Evolutionary conservation across 2,113 vertebrate genomes (phyloP), one percentile per base, ranked within the genome.

Genomic region (Hemibagrus wyckioides): DNA sequence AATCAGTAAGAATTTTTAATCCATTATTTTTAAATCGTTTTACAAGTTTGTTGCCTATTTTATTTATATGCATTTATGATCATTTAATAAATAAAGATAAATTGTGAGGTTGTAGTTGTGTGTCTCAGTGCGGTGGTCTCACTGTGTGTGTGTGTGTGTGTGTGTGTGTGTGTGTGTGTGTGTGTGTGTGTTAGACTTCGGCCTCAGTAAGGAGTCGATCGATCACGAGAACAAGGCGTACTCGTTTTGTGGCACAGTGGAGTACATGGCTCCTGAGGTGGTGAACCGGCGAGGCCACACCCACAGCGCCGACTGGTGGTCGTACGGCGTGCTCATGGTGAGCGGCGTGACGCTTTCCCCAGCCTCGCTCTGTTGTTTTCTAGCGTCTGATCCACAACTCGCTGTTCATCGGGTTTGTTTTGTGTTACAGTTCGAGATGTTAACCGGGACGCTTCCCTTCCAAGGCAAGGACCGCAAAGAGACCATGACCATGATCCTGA

Each of bases 391-490:
- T 15, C n/a, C 28, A 71, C 33, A n/a, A 23, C 33, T 15, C 28
- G 6, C 21, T 76, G 2, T n/a, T 79, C 48, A 73, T n/a, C 44
- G 17, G 63, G 23, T 63, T 83, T 71, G 28, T 41, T 90, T 75
- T 84, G 52, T 33, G 61, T 87, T 84, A n/a, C 93, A 97, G 97
- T 97, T 97, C 87, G 97, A 97, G 93, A 97, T 97, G 97, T 92
- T 97, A 87, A 97, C 97, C 0, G 97, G 97, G 15, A 96, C 97
- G 0, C 90, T 97, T 87, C 97, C 97, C 0, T 97, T 97, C 93
- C 97, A 97, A 89, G 97, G 97, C 54, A 97, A 97, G 92, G 97
- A 97, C 94, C 93, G 97, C 85, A 97, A 97, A 92, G 97, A 97
- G 86, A 97, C 97, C 28, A 97, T 97, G 97, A 95, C 96, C 21